These are phyloP conservation scores for Odontocolon sp. DNA, from an alignment of 2,888 invertebrate genomes.

Conservation along the genomic window DNA sequence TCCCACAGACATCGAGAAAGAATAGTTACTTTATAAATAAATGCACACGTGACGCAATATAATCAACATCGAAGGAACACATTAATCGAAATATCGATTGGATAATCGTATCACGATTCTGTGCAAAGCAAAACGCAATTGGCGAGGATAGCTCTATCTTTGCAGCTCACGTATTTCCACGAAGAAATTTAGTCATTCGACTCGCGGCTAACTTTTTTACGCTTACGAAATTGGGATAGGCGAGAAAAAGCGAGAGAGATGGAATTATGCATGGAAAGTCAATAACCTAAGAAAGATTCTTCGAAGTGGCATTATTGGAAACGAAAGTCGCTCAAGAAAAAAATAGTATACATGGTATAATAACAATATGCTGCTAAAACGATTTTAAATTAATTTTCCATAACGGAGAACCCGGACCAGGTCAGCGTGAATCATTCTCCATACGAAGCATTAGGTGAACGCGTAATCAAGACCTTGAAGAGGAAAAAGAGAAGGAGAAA, in stretches of 20 bases:
- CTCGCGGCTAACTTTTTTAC: conserved; percentile 2
- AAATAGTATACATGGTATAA: background rate
- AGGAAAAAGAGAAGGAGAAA: background rate
- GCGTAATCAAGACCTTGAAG: conserved; percentile 13
- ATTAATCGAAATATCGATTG: conserved; percentile 43
- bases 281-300: background rate
- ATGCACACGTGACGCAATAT: conserved; percentile 12
- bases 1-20: conserved; percentile 3
- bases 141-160: background rate
- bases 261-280: conserved; percentile 11
- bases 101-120: conserved; percentile 52
- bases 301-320: background rate
- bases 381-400: conserved; percentile 11
- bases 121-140: conserved; percentile 17
- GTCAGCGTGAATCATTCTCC: conserved; percentile 6
- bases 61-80: conserved; percentile 19
- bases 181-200: conserved; percentile 32
- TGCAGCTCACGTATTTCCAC: conserved; percentile 7
- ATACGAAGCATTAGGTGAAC: background rate
- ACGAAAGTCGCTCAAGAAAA: background rate
- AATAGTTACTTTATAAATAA: background rate
- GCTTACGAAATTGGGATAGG: conserved; percentile 22
- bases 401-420: background rate
- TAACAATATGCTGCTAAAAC: no score
- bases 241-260: background rate